Conservation (phyloP, 2,888 invertebrate genomes). For the Drosophila longiperda region DNA sequence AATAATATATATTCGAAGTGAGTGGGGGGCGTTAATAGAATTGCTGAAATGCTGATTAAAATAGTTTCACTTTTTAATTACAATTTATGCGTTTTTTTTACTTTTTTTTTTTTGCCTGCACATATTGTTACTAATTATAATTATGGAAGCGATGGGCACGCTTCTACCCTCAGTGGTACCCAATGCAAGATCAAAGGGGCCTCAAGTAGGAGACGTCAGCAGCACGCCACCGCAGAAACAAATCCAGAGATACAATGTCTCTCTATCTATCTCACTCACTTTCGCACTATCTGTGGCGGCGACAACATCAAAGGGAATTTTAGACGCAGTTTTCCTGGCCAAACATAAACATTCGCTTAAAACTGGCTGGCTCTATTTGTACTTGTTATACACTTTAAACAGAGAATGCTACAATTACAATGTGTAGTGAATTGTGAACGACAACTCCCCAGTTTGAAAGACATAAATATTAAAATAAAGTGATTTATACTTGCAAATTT, state of each 20-base stretch:
- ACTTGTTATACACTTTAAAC: conserved; percentile 39
- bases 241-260: conserved; percentile 66
- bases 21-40: conserved; percentile 62
- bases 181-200: conserved; percentile 64
- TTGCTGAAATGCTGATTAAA: conserved; percentile 78
- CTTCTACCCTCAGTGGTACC: conserved; percentile 14
- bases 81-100: conserved; percentile 63
- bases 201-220: conserved; percentile 55
- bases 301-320: conserved; percentile 75
- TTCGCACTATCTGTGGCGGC: conserved; percentile 26
- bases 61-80: conserved; percentile 80
- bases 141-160: conserved; percentile 54
- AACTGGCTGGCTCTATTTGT: conserved; percentile 45
- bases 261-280: conserved; percentile 5
- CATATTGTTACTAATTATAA: conserved; percentile 68
- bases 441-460: neutral
- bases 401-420: neutral
- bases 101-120: conserved; percentile 10
- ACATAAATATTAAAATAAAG: neutral
- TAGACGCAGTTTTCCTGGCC: conserved; percentile 75
- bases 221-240: conserved; percentile 43
- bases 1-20: neutral
- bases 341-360: conserved; percentile 69
- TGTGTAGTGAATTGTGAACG: neutral
- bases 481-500: neutral